Base-by-base conservation (phyloP, 2,797 vertebrate genomes). In the Coregonus sp. region DNA sequence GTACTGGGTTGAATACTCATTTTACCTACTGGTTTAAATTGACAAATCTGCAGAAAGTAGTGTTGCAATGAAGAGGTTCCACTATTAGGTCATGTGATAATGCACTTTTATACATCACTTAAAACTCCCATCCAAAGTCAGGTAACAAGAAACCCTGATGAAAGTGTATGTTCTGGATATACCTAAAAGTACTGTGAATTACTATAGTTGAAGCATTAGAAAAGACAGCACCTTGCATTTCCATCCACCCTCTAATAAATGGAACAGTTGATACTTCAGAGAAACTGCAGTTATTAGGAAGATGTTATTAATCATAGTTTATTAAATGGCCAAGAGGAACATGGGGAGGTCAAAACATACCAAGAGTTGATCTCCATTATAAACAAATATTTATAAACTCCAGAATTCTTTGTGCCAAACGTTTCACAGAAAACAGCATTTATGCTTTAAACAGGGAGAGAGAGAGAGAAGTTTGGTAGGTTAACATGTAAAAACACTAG, bases 381-480 rank as follows among this genome's bases (percentile, higher is more conserved):
- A 56, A 63, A 63, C 59, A 9, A n/a, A 50, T 29, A 6, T 20
- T 31, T 47, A 67, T 40, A 68, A 67, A 52, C 59, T 75, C 73
- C 12, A 67, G 73, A 25, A 67, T 68, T 75, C 63, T 31, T 33
- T 31, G 6, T 33, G 63, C 52, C 61, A 59, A 29, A 78, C 25
- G 11, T 52, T 40, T 40, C 18, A 63, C 51, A 74, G 20, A 54
- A 15, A 15, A 70, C 31, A 12, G 61, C 6, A 51, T 79, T 59
- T 68, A 33, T 18, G 61, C 20, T 61, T 54, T 51, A 54, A 69
- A 33, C 31, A 47, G 4, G 2, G 16, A 65, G 50, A 16, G 54
- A 14, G 54, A 14, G 25, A 1, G 54, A 25, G 54, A 73, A 5
- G 63, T n/a, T 71, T 77, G 31, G 59, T 25, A 54, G 29, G 31